phyloP scores from a whole-genome alignment of 2,797 vertebrate genomes.

The Chloroceryle amazona region DNA sequence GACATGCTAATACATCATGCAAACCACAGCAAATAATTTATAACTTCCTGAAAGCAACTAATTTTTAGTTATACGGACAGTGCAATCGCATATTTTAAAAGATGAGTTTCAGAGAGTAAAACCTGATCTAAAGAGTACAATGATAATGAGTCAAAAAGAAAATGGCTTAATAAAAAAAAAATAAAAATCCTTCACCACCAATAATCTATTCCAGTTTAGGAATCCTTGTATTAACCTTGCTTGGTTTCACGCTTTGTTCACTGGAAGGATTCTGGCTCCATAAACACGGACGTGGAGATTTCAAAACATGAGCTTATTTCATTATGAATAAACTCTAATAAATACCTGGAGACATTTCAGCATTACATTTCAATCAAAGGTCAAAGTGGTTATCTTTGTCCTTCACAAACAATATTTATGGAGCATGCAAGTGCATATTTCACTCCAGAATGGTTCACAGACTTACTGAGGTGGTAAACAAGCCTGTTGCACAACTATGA shows the following conservation, averaged over 20 bases:
- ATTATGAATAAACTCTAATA: neutral
- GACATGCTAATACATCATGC: constrained; percentile 18
- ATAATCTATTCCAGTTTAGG: neutral
- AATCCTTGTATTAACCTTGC: neutral
- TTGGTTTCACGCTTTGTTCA: neutral
- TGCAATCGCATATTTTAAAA: neutral
- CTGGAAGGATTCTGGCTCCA: neutral
- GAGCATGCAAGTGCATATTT: neutral
- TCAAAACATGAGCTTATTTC: neutral
- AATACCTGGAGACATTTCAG: neutral
- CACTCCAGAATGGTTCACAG: neutral
- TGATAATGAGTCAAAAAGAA: neutral
- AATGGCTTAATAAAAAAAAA: neutral
- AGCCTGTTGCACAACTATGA: neutral
- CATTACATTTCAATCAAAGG: neutral
- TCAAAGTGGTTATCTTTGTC: neutral
- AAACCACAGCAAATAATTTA: constrained; percentile 51
- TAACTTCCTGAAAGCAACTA: neutral
- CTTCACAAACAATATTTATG: neutral
- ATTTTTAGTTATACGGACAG: neutral
- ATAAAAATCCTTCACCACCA: neutral
- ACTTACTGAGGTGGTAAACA: neutral
- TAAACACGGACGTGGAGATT: neutral
- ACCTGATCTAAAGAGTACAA: neutral
- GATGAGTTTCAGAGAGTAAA: neutral